phyloP scores from a whole-genome alignment of 2,888 invertebrate species.

The Hemistola chrysoprasaria region DNA sequence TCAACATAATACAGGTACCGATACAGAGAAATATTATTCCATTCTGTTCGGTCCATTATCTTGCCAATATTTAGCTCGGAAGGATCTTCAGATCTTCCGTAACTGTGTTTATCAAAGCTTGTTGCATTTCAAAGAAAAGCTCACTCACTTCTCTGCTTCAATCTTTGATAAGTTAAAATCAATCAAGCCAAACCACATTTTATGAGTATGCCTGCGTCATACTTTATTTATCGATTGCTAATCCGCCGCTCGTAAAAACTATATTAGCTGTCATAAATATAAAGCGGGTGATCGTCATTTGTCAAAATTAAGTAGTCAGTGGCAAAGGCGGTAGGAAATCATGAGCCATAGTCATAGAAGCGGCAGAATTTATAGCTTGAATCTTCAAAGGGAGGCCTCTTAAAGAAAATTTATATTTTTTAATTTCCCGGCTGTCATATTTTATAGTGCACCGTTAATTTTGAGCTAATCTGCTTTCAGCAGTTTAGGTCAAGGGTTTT shows the following conservation, averaged over 20 bases:
- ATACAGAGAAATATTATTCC: too few species aligned
- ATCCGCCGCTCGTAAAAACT: slow-evolving; percentile 33
- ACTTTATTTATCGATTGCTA: slow-evolving; percentile 39
- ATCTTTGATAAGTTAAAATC: too few species aligned
- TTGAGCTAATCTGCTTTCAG: slow-evolving; percentile 29
- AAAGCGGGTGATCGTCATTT: slow-evolving; percentile 35
- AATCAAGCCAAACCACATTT: slow-evolving; percentile 2
- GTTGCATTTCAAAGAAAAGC: too few species aligned
- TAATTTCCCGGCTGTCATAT: slow-evolving; percentile 35
- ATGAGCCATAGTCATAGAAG: slow-evolving; percentile 33
- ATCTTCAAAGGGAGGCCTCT: slow-evolving; percentile 43
- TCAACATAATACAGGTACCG: too few species aligned
- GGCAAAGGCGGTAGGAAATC: slow-evolving; percentile 25
- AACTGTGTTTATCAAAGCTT: too few species aligned
- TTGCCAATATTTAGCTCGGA: too few species aligned
- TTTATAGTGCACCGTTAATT: slow-evolving; percentile 35
- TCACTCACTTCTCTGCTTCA: too few species aligned
- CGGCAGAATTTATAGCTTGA: slow-evolving; percentile 36
- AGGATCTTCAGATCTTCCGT: too few species aligned
- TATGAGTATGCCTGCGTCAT: slow-evolving; percentile 7
- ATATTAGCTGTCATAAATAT: slow-evolving; percentile 28
- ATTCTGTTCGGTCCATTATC: too few species aligned
- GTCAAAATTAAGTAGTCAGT: slow-evolving; percentile 44
- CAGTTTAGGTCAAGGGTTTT: slow-evolving; percentile 30
- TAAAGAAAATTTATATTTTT: slow-evolving; percentile 37